These are phyloP conservation scores for Panopea generosa DNA, from an alignment of 2,888 invertebrate species.

Conservation along the genomic window DNA sequence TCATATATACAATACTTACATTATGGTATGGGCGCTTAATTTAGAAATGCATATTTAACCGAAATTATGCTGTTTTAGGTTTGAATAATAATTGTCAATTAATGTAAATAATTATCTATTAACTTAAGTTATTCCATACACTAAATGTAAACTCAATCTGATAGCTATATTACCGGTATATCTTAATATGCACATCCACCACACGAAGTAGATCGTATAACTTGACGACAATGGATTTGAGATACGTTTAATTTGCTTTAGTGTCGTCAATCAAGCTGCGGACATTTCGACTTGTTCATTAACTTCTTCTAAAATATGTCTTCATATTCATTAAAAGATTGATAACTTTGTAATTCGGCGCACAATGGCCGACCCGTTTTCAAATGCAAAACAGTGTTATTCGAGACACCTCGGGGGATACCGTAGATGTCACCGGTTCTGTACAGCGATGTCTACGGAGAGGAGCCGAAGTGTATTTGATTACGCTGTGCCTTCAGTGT, in stretches of 20 bases:
- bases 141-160: too few species aligned
- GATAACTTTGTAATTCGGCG: background rate
- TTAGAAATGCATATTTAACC: too few species aligned
- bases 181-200: slow-evolving; percentile 11
- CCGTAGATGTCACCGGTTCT: background rate
- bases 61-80: too few species aligned
- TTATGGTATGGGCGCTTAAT: too few species aligned
- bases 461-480: background rate
- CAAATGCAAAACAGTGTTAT: slow-evolving; percentile 29
- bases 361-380: slow-evolving; percentile 14
- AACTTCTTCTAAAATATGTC: slow-evolving; percentile 1
- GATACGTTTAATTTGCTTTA: background rate
- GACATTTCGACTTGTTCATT: slow-evolving; percentile 22
- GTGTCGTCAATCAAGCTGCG: slow-evolving; percentile 14
- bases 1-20: too few species aligned
- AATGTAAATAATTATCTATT: too few species aligned
- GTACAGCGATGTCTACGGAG: background rate
- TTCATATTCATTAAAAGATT: background rate
- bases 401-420: slow-evolving; percentile 40
- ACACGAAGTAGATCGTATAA: slow-evolving; percentile 10
- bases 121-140: too few species aligned
- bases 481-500: slow-evolving; percentile 12
- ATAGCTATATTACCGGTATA: slow-evolving; percentile 6
- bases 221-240: background rate
- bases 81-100: too few species aligned